Evolutionary conservation across 2,888 invertebrate species (phyloP).

Genomic region (Nomada lathburiana): DNA sequence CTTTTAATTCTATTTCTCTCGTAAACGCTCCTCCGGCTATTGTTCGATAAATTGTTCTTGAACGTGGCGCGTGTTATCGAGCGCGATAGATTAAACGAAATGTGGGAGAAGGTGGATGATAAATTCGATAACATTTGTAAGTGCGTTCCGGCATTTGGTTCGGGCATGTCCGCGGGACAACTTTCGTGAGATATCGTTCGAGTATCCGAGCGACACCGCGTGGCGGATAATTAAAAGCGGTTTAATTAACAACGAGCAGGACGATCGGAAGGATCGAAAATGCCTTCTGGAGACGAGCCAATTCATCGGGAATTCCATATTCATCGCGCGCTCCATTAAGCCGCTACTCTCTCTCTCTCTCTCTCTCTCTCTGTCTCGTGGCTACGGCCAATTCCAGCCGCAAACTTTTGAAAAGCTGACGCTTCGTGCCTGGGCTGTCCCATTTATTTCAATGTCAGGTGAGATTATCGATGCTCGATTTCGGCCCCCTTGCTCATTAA

Average conservation of each 20-base stretch:
- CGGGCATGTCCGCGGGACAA: not conserved
- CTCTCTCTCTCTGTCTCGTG: slow-evolving; percentile 20
- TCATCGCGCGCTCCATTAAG: slow-evolving; percentile 65
- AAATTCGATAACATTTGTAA: slow-evolving; percentile 16
- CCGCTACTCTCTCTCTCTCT: slow-evolving; percentile 39
- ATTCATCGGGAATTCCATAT: slow-evolving; percentile 65
- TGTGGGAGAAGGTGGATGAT: not conserved
- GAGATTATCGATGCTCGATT: slow-evolving; percentile 56
- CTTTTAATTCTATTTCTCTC: not conserved
- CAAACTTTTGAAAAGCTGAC: slow-evolving; percentile 62
- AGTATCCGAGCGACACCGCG: not conserved
- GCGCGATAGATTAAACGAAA: not conserved
- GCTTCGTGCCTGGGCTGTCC: slow-evolving; percentile 28
- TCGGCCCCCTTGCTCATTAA: slow-evolving; percentile 29
- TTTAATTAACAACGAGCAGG: slow-evolving; percentile 55
- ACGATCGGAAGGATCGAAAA: slow-evolving; percentile 56
- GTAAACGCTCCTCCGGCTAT: not conserved
- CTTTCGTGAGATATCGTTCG: not conserved
- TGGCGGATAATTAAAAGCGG: slow-evolving; percentile 53
- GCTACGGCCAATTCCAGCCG: slow-evolving; percentile 57
- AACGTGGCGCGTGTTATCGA: not conserved
- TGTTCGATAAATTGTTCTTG: not conserved
- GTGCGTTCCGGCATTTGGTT: not conserved
- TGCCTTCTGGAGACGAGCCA: slow-evolving; percentile 62
- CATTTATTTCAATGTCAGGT: slow-evolving; percentile 57